Conservation (phyloP, 2,797 vertebrate species). For the Danio tinwini region DNA sequence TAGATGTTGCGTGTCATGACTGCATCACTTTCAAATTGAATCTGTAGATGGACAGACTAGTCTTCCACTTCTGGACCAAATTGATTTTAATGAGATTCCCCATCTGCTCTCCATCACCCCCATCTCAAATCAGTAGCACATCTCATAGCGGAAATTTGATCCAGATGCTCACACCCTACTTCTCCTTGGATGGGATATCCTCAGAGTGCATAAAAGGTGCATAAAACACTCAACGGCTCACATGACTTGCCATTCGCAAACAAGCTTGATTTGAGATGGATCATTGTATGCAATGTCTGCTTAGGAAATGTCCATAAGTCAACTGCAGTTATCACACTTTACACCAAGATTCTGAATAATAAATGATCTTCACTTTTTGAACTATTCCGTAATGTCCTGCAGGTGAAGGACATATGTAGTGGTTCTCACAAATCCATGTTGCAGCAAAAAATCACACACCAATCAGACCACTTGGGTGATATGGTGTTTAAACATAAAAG, state of each 20-base stretch:
- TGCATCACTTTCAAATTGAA: constrained; percentile 1
- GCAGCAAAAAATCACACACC: background rate
- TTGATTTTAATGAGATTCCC: constrained; percentile 52
- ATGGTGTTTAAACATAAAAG: background rate
- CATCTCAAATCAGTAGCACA: background rate
- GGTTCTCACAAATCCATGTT: background rate
- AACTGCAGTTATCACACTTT: background rate
- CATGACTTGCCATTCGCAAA: background rate
- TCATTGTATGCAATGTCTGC: background rate
- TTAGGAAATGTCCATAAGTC: constrained; percentile 6
- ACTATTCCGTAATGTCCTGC: background rate
- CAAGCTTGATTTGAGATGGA: background rate
- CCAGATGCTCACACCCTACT: background rate
- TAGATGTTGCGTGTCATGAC: background rate
- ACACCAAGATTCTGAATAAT: constrained; percentile 4
- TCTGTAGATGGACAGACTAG: background rate
- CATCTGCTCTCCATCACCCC: constrained; percentile 13
- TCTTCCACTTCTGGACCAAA: constrained; percentile 39
- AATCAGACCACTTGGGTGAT: background rate
- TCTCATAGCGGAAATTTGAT: background rate
- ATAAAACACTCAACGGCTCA: background rate
- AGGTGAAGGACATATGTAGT: constrained; percentile 7
- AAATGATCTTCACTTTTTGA: background rate
- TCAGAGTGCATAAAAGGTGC: background rate
- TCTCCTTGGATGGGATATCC: background rate